Conservation (phyloP, 2,113 vertebrate genomes). For the Sus scrofa region T2T-Sscrofa CM000812.6:59491501-59492000, state of each 20-base stretch:
- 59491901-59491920: accelerated
- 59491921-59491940: neutral
- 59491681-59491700: neutral
- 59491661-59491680: conserved; percentile 29
- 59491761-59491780: neutral
- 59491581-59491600: neutral
- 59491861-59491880: neutral
- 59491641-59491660: neutral
- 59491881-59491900: neutral
- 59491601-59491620: neutral
- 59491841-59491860: neutral
- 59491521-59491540: neutral
- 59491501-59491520: neutral
- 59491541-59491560: neutral
- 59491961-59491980: neutral
- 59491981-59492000: neutral
- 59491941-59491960: neutral
- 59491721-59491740: neutral
- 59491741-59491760: neutral
- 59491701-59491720: neutral
- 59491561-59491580: neutral
- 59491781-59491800: neutral
- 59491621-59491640: neutral
- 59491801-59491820: neutral
- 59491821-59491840: neutral